phyloP scores from a whole-genome alignment of 2,113 vertebrate species.

The Phrynosoma blainvillii region DNA sequence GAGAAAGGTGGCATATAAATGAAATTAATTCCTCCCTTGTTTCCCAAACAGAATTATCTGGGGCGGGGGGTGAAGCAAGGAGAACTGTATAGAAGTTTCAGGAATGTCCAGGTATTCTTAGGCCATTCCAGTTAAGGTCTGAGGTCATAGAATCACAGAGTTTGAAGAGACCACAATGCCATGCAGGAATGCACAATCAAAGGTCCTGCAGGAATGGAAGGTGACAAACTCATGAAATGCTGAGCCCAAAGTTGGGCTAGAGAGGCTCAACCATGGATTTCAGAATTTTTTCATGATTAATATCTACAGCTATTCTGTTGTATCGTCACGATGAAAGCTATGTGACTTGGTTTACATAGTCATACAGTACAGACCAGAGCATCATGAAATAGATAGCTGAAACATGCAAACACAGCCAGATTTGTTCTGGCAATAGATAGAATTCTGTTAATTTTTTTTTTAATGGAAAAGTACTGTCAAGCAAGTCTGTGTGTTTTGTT shows the following conservation, averaged over 20 bases:
- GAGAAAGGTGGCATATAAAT: too few relatives aligned
- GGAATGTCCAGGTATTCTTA: too few relatives aligned
- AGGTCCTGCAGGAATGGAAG: too few relatives aligned
- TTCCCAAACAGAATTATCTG: not conserved
- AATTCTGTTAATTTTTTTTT: not conserved
- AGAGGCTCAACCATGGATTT: too few relatives aligned
- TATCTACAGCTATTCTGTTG: not conserved
- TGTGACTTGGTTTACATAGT: not conserved
- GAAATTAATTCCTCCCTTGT: not conserved
- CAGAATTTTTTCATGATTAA: not conserved
- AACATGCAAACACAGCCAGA: not conserved
- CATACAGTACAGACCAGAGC: not conserved
- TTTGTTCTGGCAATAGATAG: not conserved
- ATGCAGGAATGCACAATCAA: too few relatives aligned
- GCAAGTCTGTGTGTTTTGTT: not conserved
- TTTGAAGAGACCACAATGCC: too few relatives aligned
- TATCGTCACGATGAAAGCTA: not conserved
- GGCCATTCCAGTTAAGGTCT: too few relatives aligned
- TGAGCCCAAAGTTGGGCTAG: not conserved
- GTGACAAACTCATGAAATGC: not conserved
- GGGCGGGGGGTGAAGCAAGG: not conserved
- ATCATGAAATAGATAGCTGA: not conserved
- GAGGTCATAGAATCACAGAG: too few relatives aligned
- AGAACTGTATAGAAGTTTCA: too few relatives aligned
- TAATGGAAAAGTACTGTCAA: not conserved